Evolutionary conservation across 1,140 invertebrate species (phyloP).

Genomic region (Aphis gossypii): DNA sequence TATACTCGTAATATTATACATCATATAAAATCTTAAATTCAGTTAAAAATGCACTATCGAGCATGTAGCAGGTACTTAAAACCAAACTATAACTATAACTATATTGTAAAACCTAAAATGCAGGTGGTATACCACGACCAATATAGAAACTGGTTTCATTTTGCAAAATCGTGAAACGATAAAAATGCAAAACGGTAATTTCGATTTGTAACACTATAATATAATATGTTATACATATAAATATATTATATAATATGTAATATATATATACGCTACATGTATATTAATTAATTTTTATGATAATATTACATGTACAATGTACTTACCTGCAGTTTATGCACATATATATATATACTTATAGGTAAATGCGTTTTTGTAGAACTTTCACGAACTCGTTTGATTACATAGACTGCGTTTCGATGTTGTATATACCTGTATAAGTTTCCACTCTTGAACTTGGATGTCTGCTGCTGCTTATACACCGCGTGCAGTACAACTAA

Average conservation of each 20-base stretch:
- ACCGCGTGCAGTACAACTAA: neutral
- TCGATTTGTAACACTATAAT: neutral
- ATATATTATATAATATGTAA: no score
- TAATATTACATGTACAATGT: neutral
- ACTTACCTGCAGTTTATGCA: neutral
- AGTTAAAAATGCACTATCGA: no score
- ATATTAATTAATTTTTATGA: neutral
- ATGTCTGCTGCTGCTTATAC: neutral
- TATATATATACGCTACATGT: no score
- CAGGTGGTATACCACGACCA: neutral
- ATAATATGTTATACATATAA: no score
- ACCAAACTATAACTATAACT: no score
- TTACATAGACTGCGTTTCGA: neutral
- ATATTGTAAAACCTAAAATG: neutral
- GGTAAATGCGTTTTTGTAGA: neutral
- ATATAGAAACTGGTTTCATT: neutral
- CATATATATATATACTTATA: no score
- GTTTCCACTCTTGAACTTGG: neutral
- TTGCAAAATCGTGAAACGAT: neutral
- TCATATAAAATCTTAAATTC: no score
- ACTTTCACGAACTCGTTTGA: slow-evolving; percentile 7
- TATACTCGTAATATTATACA: no score
- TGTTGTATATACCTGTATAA: neutral
- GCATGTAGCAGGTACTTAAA: no score
- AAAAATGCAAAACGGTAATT: neutral